Conservation (phyloP, 2,888 invertebrate species). For the Adelognathus sp. region DNA sequence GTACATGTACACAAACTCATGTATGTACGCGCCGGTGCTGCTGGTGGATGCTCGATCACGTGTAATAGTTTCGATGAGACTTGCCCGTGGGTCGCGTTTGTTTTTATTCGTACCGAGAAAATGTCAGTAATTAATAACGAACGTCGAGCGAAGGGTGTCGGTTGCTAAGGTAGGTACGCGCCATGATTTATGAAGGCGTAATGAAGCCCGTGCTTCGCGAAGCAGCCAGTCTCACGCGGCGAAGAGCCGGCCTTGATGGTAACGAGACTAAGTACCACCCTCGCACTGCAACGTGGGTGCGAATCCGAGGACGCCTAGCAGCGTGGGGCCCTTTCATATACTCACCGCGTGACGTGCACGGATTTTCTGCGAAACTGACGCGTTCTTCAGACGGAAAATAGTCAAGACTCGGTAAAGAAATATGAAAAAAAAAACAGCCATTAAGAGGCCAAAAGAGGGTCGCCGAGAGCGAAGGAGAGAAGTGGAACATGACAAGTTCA, state of each 20-base stretch:
- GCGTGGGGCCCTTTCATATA: neutral
- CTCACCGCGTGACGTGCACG: neutral
- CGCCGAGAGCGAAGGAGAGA: neutral
- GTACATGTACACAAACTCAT: no score
- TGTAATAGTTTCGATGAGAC: constrained; percentile 6
- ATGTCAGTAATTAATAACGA: constrained; percentile 69
- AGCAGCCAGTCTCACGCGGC: constrained; percentile 55
- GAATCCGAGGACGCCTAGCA: constrained; percentile 5
- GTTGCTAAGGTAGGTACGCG: constrained; percentile 52
- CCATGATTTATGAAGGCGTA: constrained; percentile 70
- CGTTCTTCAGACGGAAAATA: neutral
- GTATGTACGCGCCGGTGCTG: constrained; percentile 5
- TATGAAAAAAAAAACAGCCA: neutral
- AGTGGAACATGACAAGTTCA: neutral
- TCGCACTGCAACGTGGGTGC: neutral
- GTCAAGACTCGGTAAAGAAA: neutral
- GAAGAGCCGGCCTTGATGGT: constrained; percentile 29
- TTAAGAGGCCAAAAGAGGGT: neutral
- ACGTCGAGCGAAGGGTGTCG: constrained; percentile 48
- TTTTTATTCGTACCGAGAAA: constrained; percentile 61
- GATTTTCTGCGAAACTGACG: neutral
- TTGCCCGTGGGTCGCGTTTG: constrained; percentile 15
- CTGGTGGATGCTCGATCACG: neutral
- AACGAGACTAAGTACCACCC: constrained; percentile 40
- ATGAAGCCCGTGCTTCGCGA: constrained; percentile 69